A percentile compares a stretch with the other conserved stretches of the same genome.
These are phyloP conservation scores for Pteromalus puparum DNA, from an alignment of 1,140 invertebrate genomes.

Conservation along the genomic window DNA sequence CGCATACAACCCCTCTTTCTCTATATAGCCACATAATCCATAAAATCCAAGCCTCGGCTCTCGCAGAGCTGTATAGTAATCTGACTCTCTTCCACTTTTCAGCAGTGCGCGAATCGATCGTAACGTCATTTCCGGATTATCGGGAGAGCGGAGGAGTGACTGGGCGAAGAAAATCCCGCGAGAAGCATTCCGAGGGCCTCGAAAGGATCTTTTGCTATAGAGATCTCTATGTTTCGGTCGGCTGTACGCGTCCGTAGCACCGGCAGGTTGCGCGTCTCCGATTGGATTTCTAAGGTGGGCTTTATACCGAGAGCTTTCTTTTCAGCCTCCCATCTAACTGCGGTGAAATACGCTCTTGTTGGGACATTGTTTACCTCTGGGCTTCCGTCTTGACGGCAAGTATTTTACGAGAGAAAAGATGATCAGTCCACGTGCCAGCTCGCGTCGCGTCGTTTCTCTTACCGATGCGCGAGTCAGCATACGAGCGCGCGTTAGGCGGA, in stretches of 20 bases:
- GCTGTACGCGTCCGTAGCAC: background rate
- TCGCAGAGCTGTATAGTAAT: no score
- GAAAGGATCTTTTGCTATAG: background rate
- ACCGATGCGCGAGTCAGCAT: background rate
- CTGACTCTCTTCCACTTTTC: background rate
- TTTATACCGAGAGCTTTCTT: background rate
- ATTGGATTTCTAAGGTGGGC: constrained; percentile 25
- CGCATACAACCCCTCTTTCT: background rate
- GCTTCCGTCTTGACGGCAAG: no score
- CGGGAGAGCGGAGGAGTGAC: background rate
- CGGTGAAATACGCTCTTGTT: no score
- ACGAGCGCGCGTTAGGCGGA: background rate
- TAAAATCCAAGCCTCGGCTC: background rate
- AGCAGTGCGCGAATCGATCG: constrained; percentile 15
- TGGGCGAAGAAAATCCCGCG: background rate
- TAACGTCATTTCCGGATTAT: constrained; percentile 39
- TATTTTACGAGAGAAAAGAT: no score
- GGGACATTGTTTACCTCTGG: no score
- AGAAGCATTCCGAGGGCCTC: background rate
- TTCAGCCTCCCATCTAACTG: background rate
- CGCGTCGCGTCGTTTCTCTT: no score
- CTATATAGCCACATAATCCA: constrained; percentile 4
- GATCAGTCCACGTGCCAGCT: no score
- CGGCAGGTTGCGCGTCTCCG: background rate
- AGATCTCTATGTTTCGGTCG: constrained; percentile 16